Percentiles rank a stretch among this genome's conserved stretches.
These are phyloP conservation scores for Macquaria australasica DNA, from an alignment of 2,113 vertebrate genomes.

Conservation along the genomic window DNA sequence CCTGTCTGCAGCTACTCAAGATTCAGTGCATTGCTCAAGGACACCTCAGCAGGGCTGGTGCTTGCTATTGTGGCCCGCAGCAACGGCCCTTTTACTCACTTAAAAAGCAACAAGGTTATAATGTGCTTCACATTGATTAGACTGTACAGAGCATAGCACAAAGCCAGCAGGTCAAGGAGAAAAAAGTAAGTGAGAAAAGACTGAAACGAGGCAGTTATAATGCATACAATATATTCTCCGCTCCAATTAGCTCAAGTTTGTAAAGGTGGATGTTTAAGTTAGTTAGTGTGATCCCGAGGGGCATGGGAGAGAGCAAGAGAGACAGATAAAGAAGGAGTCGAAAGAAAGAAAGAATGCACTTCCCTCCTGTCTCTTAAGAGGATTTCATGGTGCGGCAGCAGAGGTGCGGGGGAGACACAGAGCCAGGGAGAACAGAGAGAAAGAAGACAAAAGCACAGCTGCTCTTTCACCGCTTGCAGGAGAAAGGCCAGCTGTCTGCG, in stretches of 20 bases:
- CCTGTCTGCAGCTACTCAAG: slow-evolving; percentile 1
- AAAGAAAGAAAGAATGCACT: slow-evolving; percentile 39
- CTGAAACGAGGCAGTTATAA: background rate
- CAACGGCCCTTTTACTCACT: background rate
- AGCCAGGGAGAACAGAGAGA: slow-evolving; percentile 43
- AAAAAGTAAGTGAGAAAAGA: slow-evolving; percentile 8
- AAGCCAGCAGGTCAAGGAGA: slow-evolving; percentile 24
- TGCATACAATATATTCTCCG: background rate
- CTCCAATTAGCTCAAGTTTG: slow-evolving; percentile 41
- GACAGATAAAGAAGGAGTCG: background rate
- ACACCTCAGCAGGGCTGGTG: slow-evolving; percentile 52
- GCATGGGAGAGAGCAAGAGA: slow-evolving; percentile 38
- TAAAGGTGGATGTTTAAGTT: slow-evolving; percentile 32
- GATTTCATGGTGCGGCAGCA: slow-evolving; percentile 79
- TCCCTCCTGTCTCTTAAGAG: slow-evolving; percentile 68
- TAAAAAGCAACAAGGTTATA: slow-evolving; percentile 16
- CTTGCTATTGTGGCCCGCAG: background rate
- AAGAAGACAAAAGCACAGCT: slow-evolving; percentile 83
- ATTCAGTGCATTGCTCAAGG: slow-evolving; percentile 52
- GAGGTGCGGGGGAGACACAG: slow-evolving; percentile 62
- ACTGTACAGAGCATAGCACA: background rate
- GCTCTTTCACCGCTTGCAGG: slow-evolving; percentile 65
- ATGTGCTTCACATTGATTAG: slow-evolving; percentile 26
- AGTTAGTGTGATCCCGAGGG: slow-evolving; percentile 17
- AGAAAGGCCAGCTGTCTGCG: slow-evolving; percentile 68